Conservation (phyloP, 2,113 vertebrate species). For the Diadophis punctatus region DNA sequence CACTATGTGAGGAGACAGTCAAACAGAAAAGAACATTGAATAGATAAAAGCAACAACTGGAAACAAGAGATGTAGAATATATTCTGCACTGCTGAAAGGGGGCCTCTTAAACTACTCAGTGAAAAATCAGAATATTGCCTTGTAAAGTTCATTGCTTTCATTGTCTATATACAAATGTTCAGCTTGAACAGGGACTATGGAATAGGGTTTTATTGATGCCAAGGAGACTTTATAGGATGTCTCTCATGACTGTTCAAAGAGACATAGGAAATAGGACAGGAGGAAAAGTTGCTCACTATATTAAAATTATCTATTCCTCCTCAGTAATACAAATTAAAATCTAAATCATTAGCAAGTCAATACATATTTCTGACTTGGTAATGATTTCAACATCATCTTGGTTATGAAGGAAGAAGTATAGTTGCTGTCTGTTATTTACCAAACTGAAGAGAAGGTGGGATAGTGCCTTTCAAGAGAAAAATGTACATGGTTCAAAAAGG, state of each 20-base stretch:
- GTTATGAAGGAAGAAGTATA: neutral
- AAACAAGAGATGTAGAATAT: neutral
- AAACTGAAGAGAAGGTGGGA: neutral
- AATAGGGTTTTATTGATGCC: neutral
- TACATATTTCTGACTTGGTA: neutral
- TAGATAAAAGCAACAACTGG: neutral
- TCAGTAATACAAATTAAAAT: neutral
- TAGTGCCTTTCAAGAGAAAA: neutral
- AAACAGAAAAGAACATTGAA: neutral
- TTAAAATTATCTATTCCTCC: neutral
- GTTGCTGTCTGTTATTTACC: neutral
- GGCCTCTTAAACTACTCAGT: neutral
- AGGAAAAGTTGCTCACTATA: neutral
- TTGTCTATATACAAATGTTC: neutral
- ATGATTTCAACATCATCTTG: neutral
- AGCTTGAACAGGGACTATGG: neutral
- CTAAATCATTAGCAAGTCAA: neutral
- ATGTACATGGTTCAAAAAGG: neutral
- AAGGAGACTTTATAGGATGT: neutral
- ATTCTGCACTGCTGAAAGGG: neutral
- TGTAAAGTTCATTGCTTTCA: neutral
- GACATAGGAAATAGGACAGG: neutral
- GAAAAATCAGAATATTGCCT: neutral
- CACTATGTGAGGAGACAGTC: neutral
- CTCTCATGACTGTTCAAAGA: neutral